Base-by-base conservation (phyloP, 2,113 vertebrate genomes). In the Serinus canaria region DNA sequence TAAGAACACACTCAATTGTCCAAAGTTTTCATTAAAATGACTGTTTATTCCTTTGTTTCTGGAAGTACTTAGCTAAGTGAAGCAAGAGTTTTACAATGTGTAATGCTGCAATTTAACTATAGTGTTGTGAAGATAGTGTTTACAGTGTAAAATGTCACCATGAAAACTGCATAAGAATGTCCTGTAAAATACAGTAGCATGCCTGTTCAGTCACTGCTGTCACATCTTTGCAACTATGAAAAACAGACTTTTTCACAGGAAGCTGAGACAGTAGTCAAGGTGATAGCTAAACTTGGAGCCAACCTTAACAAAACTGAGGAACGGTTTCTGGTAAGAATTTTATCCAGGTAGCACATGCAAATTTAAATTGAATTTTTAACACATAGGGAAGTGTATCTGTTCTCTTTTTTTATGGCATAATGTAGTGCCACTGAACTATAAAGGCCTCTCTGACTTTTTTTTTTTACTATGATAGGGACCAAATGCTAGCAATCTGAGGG, bases 111-210 rank as follows among this genome's bases (percentile, higher is more conserved):
- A 56, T 81, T 83, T 91, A 92, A 87, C 84, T 94, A 52, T 95
- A 75, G 95, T 96, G 90, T 94, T 92, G 89, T 96, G 75, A 62
- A 87, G 80, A 75, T 89, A 44, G 93, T 94, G 92, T 70, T 92
- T 79, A 85, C 82, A 55, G 31, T 95, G 93, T 95, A 59, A 73
- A 78, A 70, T 77, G 90, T 90, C 75, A 56, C 83, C 79, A 80
- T 64, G 89, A 50, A 63, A 79, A 59, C 82, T 55, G 47, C 1
- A 0, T 64, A 81, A 78, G 92, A 73, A 47, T 73, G 83, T 89
- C 56, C 87, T 95, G 64, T 96, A 52, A 73, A 78, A 47, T 69
- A 68, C 46, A 91, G 88, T 64, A 94, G 91, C 93, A 94, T 94
- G 96, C 88, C 66, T 94, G 83, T 66, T 89, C 89, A 59, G 90